Evolutionary conservation across 1,140 invertebrate species (phyloP), one percentile per base, ranked within the genome.

Genomic region (Aplysia californica): DNA sequence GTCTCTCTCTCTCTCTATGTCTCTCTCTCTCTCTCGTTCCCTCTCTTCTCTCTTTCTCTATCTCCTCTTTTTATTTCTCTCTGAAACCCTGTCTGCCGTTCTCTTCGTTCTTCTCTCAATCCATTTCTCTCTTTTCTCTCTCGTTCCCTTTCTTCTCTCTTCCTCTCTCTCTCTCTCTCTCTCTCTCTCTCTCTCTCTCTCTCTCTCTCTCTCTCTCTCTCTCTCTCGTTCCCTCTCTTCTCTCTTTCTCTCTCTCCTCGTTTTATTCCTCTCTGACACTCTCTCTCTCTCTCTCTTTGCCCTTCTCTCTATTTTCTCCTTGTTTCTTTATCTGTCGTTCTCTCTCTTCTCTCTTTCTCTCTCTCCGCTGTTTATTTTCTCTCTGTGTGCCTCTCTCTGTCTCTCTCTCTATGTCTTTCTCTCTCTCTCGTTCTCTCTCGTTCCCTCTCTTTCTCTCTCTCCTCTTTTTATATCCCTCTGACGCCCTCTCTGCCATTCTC

Each of bases 81-180:
- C n/a, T n/a, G n/a, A n/a, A n/a, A n/a, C n/a, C n/a, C 10, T 50
- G 10, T 50, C 10, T 23, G 10, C 26, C 6, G 10, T 26, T 23
- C 10, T 61, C 29, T 23, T 6, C 26, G 10, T 23, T 6, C 26
- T 26, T 61, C 6, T 61, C 29, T 61, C 6, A 18, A 10, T 10
- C 6, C 58, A 6, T 6, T 18, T 61, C 26, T 61, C 26, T 18
- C 10, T 61, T 15, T 50, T 50, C n/a, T n/a, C n/a, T 50, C 44
- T n/a, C n/a, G 10, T n/a, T n/a, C n/a, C 44, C n/a, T n/a, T 50
- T n/a, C n/a, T 50, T 50, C 10, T 50, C n/a, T n/a, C n/a, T 50
- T 0, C 98, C 90, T 83, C 98, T 98, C 0, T 97, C 90, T 97
- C 98, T 98, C 85, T 97, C 97, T 87, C 98, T 98, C 0, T 98